Evolutionary conservation across 2,113 vertebrate genomes (phyloP).

Genomic region (Lanius ludovicianus): DNA sequence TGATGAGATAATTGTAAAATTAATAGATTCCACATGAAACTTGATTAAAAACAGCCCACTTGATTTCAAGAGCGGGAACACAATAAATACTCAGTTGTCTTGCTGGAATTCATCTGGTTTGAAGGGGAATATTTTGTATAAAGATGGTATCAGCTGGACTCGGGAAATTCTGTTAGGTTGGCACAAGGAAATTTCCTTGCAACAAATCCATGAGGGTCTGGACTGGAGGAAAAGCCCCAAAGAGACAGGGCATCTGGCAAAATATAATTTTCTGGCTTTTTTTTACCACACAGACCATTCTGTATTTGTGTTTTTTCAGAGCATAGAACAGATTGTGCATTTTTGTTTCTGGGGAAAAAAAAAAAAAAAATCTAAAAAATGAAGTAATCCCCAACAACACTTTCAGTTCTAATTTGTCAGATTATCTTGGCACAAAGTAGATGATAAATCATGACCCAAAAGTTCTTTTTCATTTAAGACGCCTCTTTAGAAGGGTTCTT

Average conservation of each 20-base stretch:
- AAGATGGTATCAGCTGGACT: neutral
- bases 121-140: neutral
- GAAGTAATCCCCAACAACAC: neutral
- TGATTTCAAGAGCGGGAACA: neutral
- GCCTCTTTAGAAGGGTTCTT: neutral
- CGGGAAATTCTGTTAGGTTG: neutral
- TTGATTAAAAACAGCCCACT: slow-evolving; percentile 27
- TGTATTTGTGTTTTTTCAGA: neutral
- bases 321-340: rapidly evolving
- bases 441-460: neutral
- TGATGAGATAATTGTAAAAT: slow-evolving; percentile 28
- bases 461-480: neutral
- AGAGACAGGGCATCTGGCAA: neutral
- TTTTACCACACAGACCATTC: neutral
- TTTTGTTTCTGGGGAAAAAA: neutral
- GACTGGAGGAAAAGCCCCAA: neutral
- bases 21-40: neutral
- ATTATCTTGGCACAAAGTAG: neutral
- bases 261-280: neutral
- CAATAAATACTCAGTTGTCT: neutral
- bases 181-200: neutral
- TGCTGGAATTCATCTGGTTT: neutral
- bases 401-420: neutral
- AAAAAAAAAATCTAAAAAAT: neutral
- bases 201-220: neutral